These are phyloP conservation scores for Poecilus cupreus DNA, from an alignment of 2,888 invertebrate species.

Conservation along the genomic window DNA sequence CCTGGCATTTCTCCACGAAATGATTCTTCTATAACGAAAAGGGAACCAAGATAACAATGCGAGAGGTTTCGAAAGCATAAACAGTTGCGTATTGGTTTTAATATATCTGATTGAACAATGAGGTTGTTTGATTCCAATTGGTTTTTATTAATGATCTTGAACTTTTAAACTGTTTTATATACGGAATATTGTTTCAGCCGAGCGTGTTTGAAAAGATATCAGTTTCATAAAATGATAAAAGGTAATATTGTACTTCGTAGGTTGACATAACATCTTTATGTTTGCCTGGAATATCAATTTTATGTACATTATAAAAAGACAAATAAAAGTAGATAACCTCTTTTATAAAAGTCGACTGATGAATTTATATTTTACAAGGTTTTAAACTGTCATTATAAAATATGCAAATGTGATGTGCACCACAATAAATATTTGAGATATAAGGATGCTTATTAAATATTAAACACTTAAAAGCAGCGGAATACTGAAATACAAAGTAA, in stretches of 20 bases:
- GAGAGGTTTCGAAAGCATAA: background rate
- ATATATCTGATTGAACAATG: background rate
- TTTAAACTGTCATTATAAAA: background rate
- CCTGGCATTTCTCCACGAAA: background rate
- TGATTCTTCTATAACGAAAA: background rate
- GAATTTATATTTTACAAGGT: constrained; percentile 7
- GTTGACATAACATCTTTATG: background rate
- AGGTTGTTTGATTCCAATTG: background rate
- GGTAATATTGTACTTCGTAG: background rate
- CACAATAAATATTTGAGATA: background rate
- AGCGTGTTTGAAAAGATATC: background rate
- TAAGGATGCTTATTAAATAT: constrained; percentile 17
- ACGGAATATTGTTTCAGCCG: background rate
- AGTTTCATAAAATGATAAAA: background rate
- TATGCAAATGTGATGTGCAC: background rate
- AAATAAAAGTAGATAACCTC: background rate
- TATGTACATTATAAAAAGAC: background rate
- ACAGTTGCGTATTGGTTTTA: background rate
- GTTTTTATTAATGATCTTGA: constrained; percentile 5
- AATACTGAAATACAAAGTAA: background rate
- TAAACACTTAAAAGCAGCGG: background rate
- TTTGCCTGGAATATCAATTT: background rate
- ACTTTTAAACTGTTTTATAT: background rate
- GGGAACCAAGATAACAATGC: background rate
- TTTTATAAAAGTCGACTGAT: background rate